These are phyloP conservation scores for Ictalurus punctatus DNA, from an alignment of 2,113 vertebrate species.

Conservation along the genomic window DNA sequence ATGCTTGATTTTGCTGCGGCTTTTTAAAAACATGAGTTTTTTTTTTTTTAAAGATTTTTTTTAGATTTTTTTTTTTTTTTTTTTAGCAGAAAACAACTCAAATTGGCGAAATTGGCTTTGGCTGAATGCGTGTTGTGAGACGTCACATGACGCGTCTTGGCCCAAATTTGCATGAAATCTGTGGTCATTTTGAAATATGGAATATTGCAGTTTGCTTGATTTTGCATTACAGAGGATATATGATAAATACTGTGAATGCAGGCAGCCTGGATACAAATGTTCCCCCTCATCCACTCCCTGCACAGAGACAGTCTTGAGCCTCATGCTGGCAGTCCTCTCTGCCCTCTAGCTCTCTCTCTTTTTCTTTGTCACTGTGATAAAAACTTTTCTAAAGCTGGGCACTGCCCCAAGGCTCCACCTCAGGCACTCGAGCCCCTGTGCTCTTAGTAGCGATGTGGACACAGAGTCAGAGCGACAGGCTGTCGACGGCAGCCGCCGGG, in stretches of 20 bases:
- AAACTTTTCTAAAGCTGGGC: conserved; percentile 56
- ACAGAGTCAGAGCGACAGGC: conserved; percentile 50
- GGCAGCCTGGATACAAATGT: conserved; percentile 17
- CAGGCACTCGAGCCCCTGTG: conserved; percentile 18
- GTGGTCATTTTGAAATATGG: no score
- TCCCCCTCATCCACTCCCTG: neutral
- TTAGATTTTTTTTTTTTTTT: no score
- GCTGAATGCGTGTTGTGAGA: no score
- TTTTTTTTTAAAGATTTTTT: no score
- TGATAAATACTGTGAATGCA: neutral
- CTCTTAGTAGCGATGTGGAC: conserved; percentile 41
- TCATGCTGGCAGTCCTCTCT: conserved; percentile 24
- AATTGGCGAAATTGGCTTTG: no score
- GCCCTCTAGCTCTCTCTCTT: conserved; percentile 25
- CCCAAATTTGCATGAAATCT: no score
- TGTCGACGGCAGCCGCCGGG: conserved; percentile 52
- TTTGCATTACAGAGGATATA: neutral
- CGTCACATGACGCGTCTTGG: no score
- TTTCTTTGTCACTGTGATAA: conserved; percentile 60
- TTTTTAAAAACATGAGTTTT: no score
- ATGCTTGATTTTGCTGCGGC: no score
- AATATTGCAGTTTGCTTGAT: no score
- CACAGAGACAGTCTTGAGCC: conserved; percentile 36
- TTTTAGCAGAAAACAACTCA: no score
- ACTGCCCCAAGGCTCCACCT: conserved; percentile 53